Evolutionary conservation across 2,888 invertebrate species (phyloP), one percentile per base, ranked within the genome.

Genomic region (Catocala fraxini): DNA sequence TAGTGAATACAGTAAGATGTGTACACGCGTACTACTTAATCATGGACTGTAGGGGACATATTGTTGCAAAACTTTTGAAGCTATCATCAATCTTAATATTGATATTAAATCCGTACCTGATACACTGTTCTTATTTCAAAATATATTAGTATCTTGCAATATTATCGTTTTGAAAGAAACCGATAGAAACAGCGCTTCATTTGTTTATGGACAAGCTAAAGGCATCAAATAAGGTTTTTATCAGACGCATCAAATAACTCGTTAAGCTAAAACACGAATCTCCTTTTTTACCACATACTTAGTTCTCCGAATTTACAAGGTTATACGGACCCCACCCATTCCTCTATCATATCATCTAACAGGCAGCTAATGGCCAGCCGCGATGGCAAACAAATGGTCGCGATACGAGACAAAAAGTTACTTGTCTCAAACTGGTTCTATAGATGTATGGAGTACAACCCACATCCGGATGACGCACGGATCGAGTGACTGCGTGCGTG

Each of bases 381-480:
- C 77, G 84, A 86, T 85, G 75, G 84, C 86, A 86, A 88, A 87
- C 86, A 87, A 87, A 89, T 86, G 85, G 77, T 82, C 73, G 75
- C 82, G 83, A 85, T 86, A 85, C 71, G 76, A 82, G 78, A 86
- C 86, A 89, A 91, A 90, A 90, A 88, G 78, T 78, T 71, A 65
- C 80, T 75, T 77, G 71, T 71, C 77, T 79, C 75, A 63, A 90
- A 90, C 89, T 75, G 86, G 91, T 89, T 90, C 76, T 70, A 74
- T 77, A 83, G 81, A 82, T 86, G 84, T 84, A 81, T 82, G 75
- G 80, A 81, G 79, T 75, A 84, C 83, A 83, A 75, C 81, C 88
- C 87, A 89, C 89, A 89, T 89, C 89, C 89, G 89, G 66, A 75
- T 89, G 88, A 88, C 87, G 88, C 87, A 87, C 84, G 6, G 43